Conservation (phyloP, 2,797 vertebrate genomes). For the Melanotaenia parkinsoni region DNA sequence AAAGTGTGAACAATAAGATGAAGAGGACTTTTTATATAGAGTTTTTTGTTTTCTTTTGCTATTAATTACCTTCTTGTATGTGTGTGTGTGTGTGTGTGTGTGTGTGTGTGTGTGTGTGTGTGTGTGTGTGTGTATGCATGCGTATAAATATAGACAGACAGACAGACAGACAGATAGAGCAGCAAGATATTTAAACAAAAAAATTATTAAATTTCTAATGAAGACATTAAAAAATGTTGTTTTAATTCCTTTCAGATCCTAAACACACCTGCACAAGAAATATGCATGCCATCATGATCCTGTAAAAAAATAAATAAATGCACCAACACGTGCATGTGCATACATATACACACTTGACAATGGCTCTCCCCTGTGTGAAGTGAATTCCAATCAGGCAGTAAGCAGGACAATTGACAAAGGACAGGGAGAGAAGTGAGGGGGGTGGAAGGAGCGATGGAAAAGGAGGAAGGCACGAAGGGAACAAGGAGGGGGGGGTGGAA, state of each 20-base stretch:
- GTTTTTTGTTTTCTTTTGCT: too few species aligned
- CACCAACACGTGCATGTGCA: slow-evolving; percentile 27
- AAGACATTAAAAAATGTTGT: background rate
- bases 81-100: too few species aligned
- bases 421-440: slow-evolving; percentile 89
- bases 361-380: slow-evolving; percentile 72
- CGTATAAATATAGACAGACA: too few species aligned
- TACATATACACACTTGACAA: slow-evolving; percentile 60
- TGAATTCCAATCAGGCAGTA: slow-evolving; percentile 98
- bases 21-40: too few species aligned
- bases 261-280: slow-evolving; percentile 16
- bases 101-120: too few species aligned
- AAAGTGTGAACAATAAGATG: too few species aligned
- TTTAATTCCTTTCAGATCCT: slow-evolving; percentile 1
- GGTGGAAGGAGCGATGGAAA: slow-evolving; percentile 81
- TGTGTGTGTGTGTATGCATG: too few species aligned
- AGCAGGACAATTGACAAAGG: slow-evolving; percentile 98
- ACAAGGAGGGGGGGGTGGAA: slow-evolving; percentile 53
- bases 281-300: slow-evolving; percentile 25
- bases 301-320: slow-evolving; percentile 11
- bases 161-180: too few species aligned
- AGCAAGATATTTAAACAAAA: too few species aligned
- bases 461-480: slow-evolving; percentile 74
- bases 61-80: too few species aligned
- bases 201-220: too few species aligned